Conservation (phyloP, 2,797 vertebrate genomes). For the Intellagama lesueurii region DNA sequence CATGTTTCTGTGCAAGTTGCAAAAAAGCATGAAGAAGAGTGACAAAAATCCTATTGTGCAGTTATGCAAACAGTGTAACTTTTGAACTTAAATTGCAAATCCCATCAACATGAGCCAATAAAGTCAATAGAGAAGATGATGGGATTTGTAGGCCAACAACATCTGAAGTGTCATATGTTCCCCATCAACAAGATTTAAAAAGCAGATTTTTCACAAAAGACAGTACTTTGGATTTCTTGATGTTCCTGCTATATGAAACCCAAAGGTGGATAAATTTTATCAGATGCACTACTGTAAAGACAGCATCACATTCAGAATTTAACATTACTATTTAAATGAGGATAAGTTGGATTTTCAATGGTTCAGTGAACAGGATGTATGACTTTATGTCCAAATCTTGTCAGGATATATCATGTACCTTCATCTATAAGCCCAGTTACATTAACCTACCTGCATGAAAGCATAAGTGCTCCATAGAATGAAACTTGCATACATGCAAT, state of each 20-base stretch:
- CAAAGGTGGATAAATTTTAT: too few relatives aligned
- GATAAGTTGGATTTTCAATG: neutral
- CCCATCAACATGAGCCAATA: neutral
- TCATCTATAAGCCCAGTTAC: neutral
- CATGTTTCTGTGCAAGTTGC: too few relatives aligned
- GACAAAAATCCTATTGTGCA: too few relatives aligned
- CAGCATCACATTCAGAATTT: neutral
- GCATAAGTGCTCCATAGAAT: neutral
- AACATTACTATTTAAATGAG: neutral
- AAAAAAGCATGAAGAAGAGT: too few relatives aligned
- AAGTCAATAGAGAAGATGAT: too few relatives aligned
- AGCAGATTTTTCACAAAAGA: too few relatives aligned
- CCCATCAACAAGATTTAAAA: too few relatives aligned
- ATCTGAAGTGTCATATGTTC: too few relatives aligned
- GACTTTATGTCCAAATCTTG: neutral
- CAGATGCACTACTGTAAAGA: neutral
- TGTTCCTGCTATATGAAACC: too few relatives aligned
- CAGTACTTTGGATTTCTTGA: too few relatives aligned
- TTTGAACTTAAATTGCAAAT: neutral
- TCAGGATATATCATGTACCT: neutral
- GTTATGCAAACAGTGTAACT: too few relatives aligned
- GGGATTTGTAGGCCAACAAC: too few relatives aligned
- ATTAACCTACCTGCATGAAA: neutral
- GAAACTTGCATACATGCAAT: neutral
- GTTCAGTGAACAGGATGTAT: neutral